These are phyloP conservation scores for Spea hammondii DNA, from an alignment of 2,797 vertebrate genomes.

Conservation along the genomic window DNA sequence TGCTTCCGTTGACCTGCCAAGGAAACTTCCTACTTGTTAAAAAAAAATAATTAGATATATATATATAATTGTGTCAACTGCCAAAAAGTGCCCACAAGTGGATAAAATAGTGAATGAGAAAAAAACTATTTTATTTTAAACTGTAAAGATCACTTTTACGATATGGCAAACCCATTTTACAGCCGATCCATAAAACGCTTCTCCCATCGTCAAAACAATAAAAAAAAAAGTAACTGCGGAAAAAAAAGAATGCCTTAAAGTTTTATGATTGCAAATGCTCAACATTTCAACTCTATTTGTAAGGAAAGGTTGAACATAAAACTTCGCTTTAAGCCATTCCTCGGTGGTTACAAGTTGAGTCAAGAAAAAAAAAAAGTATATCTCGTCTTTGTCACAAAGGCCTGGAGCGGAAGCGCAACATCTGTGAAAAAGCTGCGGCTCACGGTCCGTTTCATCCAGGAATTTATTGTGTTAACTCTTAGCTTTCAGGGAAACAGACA, in stretches of 20 bases:
- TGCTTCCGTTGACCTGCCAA: too few relatives aligned
- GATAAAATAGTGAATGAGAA: not conserved
- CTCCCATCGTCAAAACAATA: conserved; percentile 13
- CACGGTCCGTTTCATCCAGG: conserved; percentile 4
- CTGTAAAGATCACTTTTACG: conserved; percentile 3
- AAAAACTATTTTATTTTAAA: not conserved
- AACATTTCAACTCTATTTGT: conserved; percentile 11
- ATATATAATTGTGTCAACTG: too few relatives aligned
- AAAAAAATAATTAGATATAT: too few relatives aligned
- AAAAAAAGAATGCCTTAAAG: conserved; percentile 16
- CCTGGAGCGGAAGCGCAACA: not conserved
- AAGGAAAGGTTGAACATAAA: conserved; percentile 21
- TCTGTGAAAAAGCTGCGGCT: conserved; percentile 15
- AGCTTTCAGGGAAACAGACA: not conserved
- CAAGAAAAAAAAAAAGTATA: conserved; percentile 6
- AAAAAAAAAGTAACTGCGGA: conserved; percentile 22
- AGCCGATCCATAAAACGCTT: conserved; percentile 26
- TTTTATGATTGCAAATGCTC: conserved; percentile 33
- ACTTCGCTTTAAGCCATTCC: conserved; percentile 9
- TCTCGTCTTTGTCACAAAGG: conserved; percentile 25
- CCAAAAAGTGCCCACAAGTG: too few relatives aligned
- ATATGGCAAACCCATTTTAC: conserved; percentile 22
- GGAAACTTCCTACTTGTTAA: too few relatives aligned
- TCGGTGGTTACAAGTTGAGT: conserved; percentile 1
- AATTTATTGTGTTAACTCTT: conserved; percentile 32